Evolutionary conservation across 2,888 invertebrate genomes (phyloP).

Genomic region (Cerceris ruficornis): DNA sequence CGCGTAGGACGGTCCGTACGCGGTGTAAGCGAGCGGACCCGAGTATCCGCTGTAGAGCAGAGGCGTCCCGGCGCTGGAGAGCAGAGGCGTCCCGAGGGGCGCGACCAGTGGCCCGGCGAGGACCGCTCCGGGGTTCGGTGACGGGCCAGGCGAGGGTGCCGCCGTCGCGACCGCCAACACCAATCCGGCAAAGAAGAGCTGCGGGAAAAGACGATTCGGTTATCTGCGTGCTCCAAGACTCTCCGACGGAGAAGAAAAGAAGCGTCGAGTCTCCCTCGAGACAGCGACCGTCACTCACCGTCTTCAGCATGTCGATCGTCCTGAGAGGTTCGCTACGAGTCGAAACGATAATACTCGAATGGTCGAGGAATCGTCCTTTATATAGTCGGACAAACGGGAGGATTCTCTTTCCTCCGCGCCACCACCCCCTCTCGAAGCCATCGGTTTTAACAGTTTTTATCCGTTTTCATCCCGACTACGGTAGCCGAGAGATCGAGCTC

Average conservation of each 20-base stretch:
- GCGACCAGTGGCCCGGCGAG: conserved; percentile 76
- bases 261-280: neutral
- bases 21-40: conserved; percentile 56
- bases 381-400: conserved; percentile 56
- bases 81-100: conserved; percentile 76
- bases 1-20: conserved; percentile 65
- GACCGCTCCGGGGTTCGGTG: conserved; percentile 69
- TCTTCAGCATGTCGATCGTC: conserved; percentile 84
- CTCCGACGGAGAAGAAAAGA: neutral
- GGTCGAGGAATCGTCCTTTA: conserved; percentile 47
- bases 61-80: conserved; percentile 76
- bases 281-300: conserved; percentile 82
- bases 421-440: conserved; percentile 2
- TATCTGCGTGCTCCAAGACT: neutral
- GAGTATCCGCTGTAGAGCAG: conserved; percentile 73
- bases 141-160: conserved; percentile 75
- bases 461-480: conserved; percentile 33
- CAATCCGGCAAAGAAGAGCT: conserved; percentile 83
- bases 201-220: conserved; percentile 3
- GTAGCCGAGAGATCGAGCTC: conserved; percentile 51
- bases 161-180: conserved; percentile 83
- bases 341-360: conserved; percentile 49
- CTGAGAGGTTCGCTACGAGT: conserved; percentile 55
- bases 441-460: conserved; percentile 23
- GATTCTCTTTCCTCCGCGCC: conserved; percentile 29